Evolutionary conservation across 2,113 vertebrate species (phyloP).

Genomic region (Polyodon spathula): DNA sequence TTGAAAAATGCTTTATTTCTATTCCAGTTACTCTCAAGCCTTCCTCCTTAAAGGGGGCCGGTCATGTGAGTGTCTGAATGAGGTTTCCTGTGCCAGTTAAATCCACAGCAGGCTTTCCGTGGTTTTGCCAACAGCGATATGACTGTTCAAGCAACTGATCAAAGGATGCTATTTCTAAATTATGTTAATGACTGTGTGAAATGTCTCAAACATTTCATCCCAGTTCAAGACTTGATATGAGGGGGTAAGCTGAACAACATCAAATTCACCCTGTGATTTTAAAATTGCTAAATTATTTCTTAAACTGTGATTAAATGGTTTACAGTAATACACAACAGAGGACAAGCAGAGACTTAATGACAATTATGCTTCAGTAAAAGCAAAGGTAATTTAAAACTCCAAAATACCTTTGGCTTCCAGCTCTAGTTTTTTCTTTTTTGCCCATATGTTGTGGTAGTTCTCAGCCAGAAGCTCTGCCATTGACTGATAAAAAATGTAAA

Average conservation of each 20-base stretch:
- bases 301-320: too few relatives aligned
- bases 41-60: too few relatives aligned
- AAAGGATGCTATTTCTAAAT: not conserved
- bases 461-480: constrained; percentile 96
- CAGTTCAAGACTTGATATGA: too few relatives aligned
- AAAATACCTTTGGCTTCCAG: constrained; percentile 86
- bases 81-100: too few relatives aligned
- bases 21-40: too few relatives aligned
- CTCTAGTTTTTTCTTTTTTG: constrained; percentile 87
- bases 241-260: not conserved
- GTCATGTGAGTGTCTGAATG: too few relatives aligned
- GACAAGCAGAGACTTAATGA: too few relatives aligned
- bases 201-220: too few relatives aligned
- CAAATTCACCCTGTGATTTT: not conserved
- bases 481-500: constrained; percentile 54
- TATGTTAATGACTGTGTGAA: too few relatives aligned
- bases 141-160: not conserved
- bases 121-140: not conserved
- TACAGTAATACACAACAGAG: too few relatives aligned
- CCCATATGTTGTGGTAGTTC: constrained; percentile 96
- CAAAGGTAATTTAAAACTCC: not conserved
- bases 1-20: too few relatives aligned
- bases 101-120: too few relatives aligned
- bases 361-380: not conserved
- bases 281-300: not conserved